A percentile compares a stretch with the other conserved stretches of the same genome.
phyloP scores from a whole-genome alignment of 2,113 vertebrate species.

The Argyrosomus japonicus region DNA sequence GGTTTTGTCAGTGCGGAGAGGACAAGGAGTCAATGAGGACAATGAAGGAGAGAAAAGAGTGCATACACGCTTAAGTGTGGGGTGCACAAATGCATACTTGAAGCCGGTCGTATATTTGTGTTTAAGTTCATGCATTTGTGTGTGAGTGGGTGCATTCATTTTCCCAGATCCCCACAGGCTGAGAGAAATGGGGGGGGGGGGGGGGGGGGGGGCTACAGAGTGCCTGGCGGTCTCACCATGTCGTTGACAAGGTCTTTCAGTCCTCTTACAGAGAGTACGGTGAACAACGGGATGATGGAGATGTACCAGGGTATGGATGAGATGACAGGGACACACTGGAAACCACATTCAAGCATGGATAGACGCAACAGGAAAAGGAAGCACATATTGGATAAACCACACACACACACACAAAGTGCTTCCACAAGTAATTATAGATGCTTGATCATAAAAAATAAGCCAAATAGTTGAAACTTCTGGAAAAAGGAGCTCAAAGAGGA shows the following conservation, averaged over 20 bases:
- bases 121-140: conserved; percentile 32
- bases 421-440: not conserved
- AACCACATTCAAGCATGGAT: conserved; percentile 22
- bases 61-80: conserved; percentile 41
- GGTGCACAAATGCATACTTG: conserved; percentile 40
- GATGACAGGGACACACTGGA: conserved; percentile 88
- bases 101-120: conserved; percentile 39
- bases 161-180: not conserved
- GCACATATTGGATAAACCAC: not conserved
- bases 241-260: conserved; percentile 90
- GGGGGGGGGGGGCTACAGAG: not conserved
- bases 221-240: conserved; percentile 84
- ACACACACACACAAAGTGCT: not conserved
- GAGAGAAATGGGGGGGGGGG: too few relatives aligned
- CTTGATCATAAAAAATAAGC: not conserved
- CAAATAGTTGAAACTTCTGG: not conserved
- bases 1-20: conserved; percentile 77
- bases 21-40: conserved; percentile 80
- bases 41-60: conserved; percentile 68
- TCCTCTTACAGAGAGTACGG: conserved; percentile 87
- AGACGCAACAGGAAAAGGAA: not conserved
- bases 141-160: not conserved
- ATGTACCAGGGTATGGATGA: conserved; percentile 93
- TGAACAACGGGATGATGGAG: conserved; percentile 85
- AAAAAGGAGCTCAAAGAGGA: too few relatives aligned